Percentiles rank a stretch among this genome's conserved stretches.
Evolutionary conservation across 2,113 vertebrate genomes (phyloP).

Genomic region (Bagarius yarrelli): DNA sequence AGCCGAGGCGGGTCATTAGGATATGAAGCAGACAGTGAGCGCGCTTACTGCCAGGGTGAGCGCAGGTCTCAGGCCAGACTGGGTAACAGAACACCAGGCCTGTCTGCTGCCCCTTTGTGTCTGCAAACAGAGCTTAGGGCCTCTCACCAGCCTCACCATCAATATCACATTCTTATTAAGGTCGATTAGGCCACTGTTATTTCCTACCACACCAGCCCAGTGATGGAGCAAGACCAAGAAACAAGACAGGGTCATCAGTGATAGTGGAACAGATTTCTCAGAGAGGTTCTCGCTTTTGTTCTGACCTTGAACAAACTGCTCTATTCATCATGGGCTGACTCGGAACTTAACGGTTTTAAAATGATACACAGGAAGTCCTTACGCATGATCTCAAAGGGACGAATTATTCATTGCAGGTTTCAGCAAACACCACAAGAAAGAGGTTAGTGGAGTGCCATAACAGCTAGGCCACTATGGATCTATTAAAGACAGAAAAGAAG

Average conservation of each 20-base stretch:
- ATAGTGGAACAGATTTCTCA: conserved; percentile 17
- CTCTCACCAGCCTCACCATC: conserved; percentile 53
- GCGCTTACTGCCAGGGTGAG: conserved; percentile 26
- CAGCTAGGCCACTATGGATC: conserved; percentile 48
- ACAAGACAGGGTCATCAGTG: neutral
- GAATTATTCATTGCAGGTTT: conserved; percentile 50
- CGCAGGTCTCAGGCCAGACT: conserved; percentile 40
- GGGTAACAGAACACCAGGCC: conserved; percentile 50
- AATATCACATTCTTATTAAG: conserved; percentile 64
- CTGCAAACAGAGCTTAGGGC: conserved; percentile 41
- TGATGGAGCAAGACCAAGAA: neutral
- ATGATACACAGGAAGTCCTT: conserved; percentile 56
- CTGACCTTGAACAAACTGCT: conserved; percentile 47
- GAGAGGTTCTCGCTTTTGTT: conserved; percentile 38
- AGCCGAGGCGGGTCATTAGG: conserved; percentile 26
- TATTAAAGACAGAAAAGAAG: conserved; percentile 10
- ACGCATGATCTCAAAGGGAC: conserved; percentile 54
- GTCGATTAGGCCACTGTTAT: conserved; percentile 62
- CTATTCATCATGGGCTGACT: conserved; percentile 53
- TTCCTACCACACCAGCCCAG: conserved; percentile 62
- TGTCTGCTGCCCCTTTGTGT: conserved; percentile 47
- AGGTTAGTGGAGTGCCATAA: conserved; percentile 43
- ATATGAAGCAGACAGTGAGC: conserved; percentile 45
- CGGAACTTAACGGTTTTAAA: conserved; percentile 58
- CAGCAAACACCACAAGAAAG: conserved; percentile 51